Conservation (phyloP, 2,888 invertebrate species). For the Cheilosia scutellata region DNA sequence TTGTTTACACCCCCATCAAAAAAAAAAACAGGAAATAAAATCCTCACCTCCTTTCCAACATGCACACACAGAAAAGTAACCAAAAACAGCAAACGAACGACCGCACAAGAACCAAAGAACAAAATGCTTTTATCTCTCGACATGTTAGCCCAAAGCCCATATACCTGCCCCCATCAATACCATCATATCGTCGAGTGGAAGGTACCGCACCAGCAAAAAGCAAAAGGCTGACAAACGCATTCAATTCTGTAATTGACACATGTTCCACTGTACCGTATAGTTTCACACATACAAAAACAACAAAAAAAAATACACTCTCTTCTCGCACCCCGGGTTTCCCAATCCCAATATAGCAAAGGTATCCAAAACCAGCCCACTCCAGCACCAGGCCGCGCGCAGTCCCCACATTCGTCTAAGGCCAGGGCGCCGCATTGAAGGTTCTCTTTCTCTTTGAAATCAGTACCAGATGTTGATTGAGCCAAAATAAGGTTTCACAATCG, state of each 20-base stretch:
- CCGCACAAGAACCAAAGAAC: slow-evolving; percentile 9
- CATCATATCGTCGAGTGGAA: not conserved
- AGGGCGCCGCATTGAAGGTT: slow-evolving; percentile 52
- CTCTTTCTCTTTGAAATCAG: slow-evolving; percentile 82
- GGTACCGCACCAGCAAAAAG: slow-evolving; percentile 26
- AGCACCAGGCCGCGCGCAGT: not conserved
- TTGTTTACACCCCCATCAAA: not conserved
- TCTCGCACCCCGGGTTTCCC: slow-evolving; percentile 43
- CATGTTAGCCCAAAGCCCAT: not conserved
- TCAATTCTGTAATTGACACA: slow-evolving; percentile 81
- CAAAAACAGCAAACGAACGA: slow-evolving; percentile 40
- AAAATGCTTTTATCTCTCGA: slow-evolving; percentile 41
- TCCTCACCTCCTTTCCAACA: slow-evolving; percentile 5
- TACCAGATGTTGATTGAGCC: slow-evolving; percentile 83
- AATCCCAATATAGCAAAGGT: not conserved
- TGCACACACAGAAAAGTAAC: slow-evolving; percentile 21
- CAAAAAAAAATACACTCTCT: slow-evolving; percentile 18
- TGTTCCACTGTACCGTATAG: slow-evolving; percentile 79
- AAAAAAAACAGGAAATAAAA: not conserved
- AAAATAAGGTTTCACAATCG: slow-evolving; percentile 81
- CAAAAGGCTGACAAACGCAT: slow-evolving; percentile 64
- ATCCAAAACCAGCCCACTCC: not conserved
- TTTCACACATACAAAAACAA: slow-evolving; percentile 19
- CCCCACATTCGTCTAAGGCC: slow-evolving; percentile 23
- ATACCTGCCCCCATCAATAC: slow-evolving; percentile 12